These are phyloP conservation scores for Octodon degus DNA, from an alignment of 2,113 vertebrate genomes.

Conservation along the genomic window DNA sequence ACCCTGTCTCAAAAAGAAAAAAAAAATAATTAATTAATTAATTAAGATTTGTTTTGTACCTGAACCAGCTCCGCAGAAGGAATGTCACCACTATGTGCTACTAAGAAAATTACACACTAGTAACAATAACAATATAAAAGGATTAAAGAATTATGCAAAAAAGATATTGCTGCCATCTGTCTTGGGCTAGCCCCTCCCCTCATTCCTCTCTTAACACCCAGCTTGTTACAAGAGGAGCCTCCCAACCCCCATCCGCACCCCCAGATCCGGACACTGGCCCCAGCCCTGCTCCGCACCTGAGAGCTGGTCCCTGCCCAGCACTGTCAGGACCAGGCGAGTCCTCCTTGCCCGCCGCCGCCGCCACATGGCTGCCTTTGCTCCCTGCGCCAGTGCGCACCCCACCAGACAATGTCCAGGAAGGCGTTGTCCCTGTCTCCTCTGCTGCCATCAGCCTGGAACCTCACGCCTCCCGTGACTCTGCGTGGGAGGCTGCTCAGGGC, in stretches of 20 bases:
- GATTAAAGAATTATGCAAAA: not conserved
- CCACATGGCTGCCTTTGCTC: too few species aligned
- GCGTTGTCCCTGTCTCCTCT: not conserved
- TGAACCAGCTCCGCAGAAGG: not conserved
- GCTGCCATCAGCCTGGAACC: not conserved
- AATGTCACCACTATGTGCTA: not conserved
- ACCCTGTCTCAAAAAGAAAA: not conserved
- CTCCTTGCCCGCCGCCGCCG: not conserved
- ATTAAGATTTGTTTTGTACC: not conserved
- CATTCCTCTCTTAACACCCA: not conserved
- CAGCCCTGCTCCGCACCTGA: too few species aligned
- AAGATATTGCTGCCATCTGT: not conserved
- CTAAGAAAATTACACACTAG: not conserved
- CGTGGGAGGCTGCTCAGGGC: not conserved
- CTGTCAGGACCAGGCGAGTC: too few species aligned
- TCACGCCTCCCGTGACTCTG: fast-evolving
- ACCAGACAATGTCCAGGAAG: too few species aligned
- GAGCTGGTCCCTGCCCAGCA: not conserved
- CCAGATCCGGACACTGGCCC: not conserved
- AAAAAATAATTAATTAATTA: not conserved
- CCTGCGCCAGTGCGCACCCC: too few species aligned
- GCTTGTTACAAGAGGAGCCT: not conserved
- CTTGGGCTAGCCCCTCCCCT: not conserved
- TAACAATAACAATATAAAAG: not conserved
- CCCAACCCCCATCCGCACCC: fast-evolving